Evolutionary conservation across 2,797 vertebrate genomes (phyloP).

Genomic region (Remorina albescens): DNA sequence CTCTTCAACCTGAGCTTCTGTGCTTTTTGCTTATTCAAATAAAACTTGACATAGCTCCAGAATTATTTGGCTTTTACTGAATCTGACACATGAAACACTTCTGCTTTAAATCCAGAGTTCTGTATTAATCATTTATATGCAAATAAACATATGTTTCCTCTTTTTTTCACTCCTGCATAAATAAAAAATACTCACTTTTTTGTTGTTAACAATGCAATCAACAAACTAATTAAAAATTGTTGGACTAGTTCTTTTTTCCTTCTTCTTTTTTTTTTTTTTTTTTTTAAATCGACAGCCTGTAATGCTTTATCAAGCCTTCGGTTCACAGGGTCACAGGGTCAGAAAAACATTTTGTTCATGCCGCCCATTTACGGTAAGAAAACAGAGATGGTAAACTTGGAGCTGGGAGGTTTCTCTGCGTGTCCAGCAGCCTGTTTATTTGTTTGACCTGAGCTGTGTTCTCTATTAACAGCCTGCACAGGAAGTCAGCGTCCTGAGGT

Average conservation of each 20-base stretch:
- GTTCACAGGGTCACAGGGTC: slow-evolving; percentile 39
- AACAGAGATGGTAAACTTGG: slow-evolving; percentile 29
- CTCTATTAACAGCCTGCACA: slow-evolving; percentile 34
- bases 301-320: slow-evolving; percentile 37
- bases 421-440: slow-evolving; percentile 58
- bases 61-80: too few species aligned
- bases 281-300: slow-evolving; percentile 5
- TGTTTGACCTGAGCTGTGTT: slow-evolving; percentile 65
- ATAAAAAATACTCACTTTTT: not conserved
- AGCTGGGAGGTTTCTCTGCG: slow-evolving; percentile 18
- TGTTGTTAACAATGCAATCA: too few species aligned
- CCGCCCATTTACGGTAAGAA: slow-evolving; percentile 45
- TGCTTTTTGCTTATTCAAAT: not conserved
- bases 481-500: slow-evolving; percentile 58
- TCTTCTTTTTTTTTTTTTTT: not conserved
- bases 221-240: slow-evolving; percentile 2
- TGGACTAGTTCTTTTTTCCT: slow-evolving; percentile 20
- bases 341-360: slow-evolving; percentile 63
- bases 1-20: not conserved
- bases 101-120: too few species aligned
- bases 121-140: not conserved
- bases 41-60: not conserved
- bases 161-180: not conserved
- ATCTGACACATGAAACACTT: not conserved
- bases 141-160: too few species aligned